Evolutionary conservation across 2,888 invertebrate genomes (phyloP).

Genomic region (Rhagium mordax): DNA sequence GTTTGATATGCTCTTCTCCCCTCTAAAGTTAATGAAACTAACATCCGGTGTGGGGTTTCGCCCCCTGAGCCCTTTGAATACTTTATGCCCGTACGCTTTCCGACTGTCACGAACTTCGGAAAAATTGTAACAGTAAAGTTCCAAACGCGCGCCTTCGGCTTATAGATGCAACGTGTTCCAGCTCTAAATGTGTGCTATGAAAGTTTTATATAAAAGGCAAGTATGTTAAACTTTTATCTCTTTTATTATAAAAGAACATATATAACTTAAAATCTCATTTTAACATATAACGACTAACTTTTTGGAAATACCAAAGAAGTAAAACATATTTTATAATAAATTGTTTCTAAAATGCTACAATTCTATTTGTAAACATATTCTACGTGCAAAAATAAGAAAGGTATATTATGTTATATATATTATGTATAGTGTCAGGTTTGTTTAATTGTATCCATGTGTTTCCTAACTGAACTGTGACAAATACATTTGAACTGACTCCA

Average conservation of each 20-base stretch:
- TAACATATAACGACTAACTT: too few species aligned
- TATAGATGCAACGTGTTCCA: neutral
- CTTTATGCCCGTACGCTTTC: conserved; percentile 17
- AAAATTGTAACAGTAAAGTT: conserved; percentile 14
- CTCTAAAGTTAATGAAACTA: neutral
- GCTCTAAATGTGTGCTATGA: neutral
- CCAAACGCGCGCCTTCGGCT: neutral
- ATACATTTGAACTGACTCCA: too few species aligned
- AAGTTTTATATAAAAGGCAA: neutral
- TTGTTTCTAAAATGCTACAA: too few species aligned
- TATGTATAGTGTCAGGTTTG: too few species aligned
- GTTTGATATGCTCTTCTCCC: neutral
- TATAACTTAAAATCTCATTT: neutral
- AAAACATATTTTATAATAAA: too few species aligned
- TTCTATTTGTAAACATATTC: too few species aligned
- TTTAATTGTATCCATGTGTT: too few species aligned
- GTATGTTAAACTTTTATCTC: neutral
- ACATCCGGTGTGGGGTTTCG: conserved; percentile 22
- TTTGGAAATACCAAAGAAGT: too few species aligned
- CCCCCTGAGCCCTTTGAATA: conserved; percentile 11
- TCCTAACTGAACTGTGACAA: too few species aligned
- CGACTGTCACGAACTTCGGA: conserved; percentile 30
- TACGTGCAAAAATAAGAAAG: too few species aligned
- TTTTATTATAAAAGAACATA: neutral
- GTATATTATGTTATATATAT: too few species aligned